Evolutionary conservation across 2,888 invertebrate genomes (phyloP), one percentile per base, ranked within the genome.

Genomic region (Tiliacea citrago): DNA sequence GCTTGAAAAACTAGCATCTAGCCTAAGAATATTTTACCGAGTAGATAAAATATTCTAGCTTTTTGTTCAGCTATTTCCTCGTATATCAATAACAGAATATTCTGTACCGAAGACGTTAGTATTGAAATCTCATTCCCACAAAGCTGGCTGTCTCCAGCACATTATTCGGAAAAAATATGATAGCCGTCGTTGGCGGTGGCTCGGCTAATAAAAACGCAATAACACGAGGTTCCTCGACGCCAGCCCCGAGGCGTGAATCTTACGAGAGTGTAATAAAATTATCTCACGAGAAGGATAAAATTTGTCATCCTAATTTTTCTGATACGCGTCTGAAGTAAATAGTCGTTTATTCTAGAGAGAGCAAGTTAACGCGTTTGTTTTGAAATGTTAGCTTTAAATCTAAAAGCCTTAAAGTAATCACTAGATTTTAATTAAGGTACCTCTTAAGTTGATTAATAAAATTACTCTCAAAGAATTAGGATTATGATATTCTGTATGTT

Each of bases 191-290:
- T 85, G 87, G 82, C 90, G 89, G 86, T 90, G 90, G 90, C 88
- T 86, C 81, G 85, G 88, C 91, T 94, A 94, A 94, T 95, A 95
- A 95, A 96, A 95, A 92, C 90, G 95, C 94, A 95, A 95, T 95
- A 95, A 95, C 92, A 91, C 88, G 91, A 88, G 89, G 90, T 88
- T 90, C 88, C 84, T 89, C 86, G 88, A 83, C 88, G 85, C 85
- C 88, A 87, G 89, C 92, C 93, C 92, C 85, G 89, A 80, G 93
- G 92, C 93, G 90, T 88, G 92, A 94, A 94, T 94, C 94, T 94
- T 90, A 89, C 91, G 90, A 86, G 88, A 86, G 79, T 85, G 91
- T 94, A 95, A 96, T 95, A 95, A 95, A 94, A 95, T 95, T 95
- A 95, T 92, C 92, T 92, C 93, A 90, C 86, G 92, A 92, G 91